Conservation (phyloP, 2,888 invertebrate species). For the Tinea semifulvella region DNA sequence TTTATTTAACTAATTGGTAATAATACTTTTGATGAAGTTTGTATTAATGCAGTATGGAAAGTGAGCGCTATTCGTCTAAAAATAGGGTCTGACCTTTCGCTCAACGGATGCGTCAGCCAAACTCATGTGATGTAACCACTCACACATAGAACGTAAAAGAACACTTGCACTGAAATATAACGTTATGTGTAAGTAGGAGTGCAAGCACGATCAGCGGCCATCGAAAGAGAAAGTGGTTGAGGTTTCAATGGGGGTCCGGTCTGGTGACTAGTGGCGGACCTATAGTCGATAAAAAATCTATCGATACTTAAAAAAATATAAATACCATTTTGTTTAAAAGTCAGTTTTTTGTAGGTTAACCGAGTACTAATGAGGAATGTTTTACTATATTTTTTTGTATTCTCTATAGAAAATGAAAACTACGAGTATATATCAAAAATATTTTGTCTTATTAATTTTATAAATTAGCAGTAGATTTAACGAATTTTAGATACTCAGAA, state of each 20-base stretch:
- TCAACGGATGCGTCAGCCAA: conserved; percentile 53
- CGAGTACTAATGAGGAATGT: no score
- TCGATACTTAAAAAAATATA: no score
- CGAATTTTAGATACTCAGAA: no score
- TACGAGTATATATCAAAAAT: no score
- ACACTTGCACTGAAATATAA: conserved; percentile 8
- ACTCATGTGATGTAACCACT: conserved; percentile 48
- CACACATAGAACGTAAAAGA: conserved; percentile 24
- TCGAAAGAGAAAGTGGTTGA: conserved; percentile 60
- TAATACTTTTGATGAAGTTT: no score
- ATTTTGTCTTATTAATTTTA: no score
- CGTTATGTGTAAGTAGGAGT: conserved; percentile 22
- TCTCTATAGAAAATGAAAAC: no score
- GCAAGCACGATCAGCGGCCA: conserved; percentile 28
- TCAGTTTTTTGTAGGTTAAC: no score
- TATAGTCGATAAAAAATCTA: not conserved
- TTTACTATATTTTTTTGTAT: no score
- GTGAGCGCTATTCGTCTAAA: conserved; percentile 35
- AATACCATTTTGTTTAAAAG: no score
- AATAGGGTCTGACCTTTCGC: conserved; percentile 59
- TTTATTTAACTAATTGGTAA: no score
- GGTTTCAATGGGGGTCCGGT: conserved; percentile 33
- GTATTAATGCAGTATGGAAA: conserved; percentile 51
- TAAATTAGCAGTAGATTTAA: no score
- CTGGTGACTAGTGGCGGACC: not conserved